Percentiles rank a stretch among this genome's conserved stretches.
These are phyloP conservation scores for Drosophila ezoana DNA, from an alignment of 2,888 invertebrate species.

Conservation along the genomic window DNA sequence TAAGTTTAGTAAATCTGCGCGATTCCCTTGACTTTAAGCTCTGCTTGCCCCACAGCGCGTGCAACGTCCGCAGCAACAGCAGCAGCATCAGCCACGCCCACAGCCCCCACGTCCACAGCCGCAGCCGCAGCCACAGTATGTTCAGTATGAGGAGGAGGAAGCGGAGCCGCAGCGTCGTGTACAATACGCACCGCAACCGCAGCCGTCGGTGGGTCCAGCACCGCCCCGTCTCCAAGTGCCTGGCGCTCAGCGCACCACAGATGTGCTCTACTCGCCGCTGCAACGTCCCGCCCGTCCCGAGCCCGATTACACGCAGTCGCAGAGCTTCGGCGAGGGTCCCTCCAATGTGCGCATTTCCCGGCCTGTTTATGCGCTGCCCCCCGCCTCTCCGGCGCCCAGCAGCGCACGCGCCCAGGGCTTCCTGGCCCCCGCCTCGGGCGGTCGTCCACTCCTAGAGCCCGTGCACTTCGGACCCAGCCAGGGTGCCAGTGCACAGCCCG, in stretches of 20 bases:
- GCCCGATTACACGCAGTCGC: slow-evolving; percentile 82
- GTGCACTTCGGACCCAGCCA: slow-evolving; percentile 73
- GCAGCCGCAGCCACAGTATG: slow-evolving; percentile 80
- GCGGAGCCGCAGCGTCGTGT: slow-evolving; percentile 77
- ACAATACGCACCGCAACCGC: slow-evolving; percentile 77
- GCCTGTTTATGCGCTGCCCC: slow-evolving; percentile 83
- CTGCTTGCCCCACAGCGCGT: slow-evolving; percentile 54
- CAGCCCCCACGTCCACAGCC: slow-evolving; percentile 73
- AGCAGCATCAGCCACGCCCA: slow-evolving; percentile 62
- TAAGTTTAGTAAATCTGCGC: slow-evolving; percentile 49
- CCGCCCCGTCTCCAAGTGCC: slow-evolving; percentile 83
- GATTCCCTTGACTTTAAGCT: slow-evolving; percentile 9
- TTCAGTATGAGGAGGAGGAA: slow-evolving; percentile 83
- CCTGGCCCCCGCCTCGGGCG: slow-evolving; percentile 80
- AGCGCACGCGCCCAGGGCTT: slow-evolving; percentile 82
- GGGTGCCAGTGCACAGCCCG: slow-evolving; percentile 70
- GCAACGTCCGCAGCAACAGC: slow-evolving; percentile 66
- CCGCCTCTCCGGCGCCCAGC: slow-evolving; percentile 75
- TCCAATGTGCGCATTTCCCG: slow-evolving; percentile 83
- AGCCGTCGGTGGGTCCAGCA: slow-evolving; percentile 67
- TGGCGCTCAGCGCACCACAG: slow-evolving; percentile 82
- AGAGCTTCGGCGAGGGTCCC: slow-evolving; percentile 82
- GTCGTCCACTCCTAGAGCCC: slow-evolving; percentile 79
- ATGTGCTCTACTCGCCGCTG: slow-evolving; percentile 83
- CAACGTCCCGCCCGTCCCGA: slow-evolving; percentile 84